Conservation (phyloP, 2,888 invertebrate species). For the Eucera pruinosa region DNA sequence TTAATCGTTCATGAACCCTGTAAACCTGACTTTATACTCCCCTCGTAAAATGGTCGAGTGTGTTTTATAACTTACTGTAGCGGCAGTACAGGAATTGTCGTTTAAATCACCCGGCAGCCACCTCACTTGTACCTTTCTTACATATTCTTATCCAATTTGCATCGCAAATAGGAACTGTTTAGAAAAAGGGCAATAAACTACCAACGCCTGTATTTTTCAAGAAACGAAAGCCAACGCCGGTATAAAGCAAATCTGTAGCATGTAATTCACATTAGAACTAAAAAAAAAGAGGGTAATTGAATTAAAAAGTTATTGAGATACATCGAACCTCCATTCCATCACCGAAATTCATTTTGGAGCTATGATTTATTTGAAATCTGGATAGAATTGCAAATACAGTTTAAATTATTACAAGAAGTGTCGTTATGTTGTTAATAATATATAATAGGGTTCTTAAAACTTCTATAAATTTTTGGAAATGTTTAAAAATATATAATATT, state of each 20-base stretch:
- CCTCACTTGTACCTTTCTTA: too few relatives aligned
- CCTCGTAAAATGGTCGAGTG: neutral
- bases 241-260: neutral
- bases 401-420: too few relatives aligned
- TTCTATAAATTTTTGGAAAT: too few relatives aligned
- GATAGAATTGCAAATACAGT: too few relatives aligned
- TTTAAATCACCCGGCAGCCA: neutral
- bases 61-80: neutral
- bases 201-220: too few relatives aligned
- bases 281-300: neutral
- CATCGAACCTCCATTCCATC: conserved; percentile 5
- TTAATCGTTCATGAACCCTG: neutral
- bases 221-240: neutral
- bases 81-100: neutral
- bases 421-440: too few relatives aligned
- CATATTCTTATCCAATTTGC: conserved; percentile 3
- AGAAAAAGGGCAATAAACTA: neutral
- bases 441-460: too few relatives aligned
- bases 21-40: conserved; percentile 1
- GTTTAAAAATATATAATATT: too few relatives aligned
- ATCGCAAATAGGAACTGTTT: conserved; percentile 4
- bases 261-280: neutral
- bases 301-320: neutral
- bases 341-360: too few relatives aligned
- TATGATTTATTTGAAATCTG: too few relatives aligned